These are phyloP conservation scores for Hirudo medicinalis DNA, from an alignment of 1,140 invertebrate species.

Conservation along the genomic window DNA sequence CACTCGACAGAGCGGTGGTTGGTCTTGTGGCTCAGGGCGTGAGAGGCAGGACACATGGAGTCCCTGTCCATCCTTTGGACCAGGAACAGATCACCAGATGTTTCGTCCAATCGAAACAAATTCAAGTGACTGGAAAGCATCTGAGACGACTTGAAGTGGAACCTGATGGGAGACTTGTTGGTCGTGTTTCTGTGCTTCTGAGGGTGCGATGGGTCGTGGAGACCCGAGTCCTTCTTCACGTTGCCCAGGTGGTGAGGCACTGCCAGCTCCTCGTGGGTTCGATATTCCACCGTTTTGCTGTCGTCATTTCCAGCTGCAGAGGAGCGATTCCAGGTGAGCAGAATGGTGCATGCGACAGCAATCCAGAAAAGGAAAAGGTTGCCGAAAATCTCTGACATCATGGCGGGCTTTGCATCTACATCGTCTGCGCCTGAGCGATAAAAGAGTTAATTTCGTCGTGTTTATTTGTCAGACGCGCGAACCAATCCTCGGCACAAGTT, in stretches of 20 bases:
- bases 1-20: background rate
- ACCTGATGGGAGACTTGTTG: background rate
- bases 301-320: no score
- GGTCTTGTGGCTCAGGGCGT: background rate
- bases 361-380: no score
- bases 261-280: conserved; percentile 8
- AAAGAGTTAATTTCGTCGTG: no score
- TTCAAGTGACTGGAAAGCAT: background rate
- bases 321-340: no score
- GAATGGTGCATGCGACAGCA: no score
- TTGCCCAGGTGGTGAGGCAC: conserved; percentile 46
- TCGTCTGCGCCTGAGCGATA: no score
- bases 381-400: no score
- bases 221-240: conserved; percentile 11
- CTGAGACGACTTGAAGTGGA: background rate
- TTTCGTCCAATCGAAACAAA: conserved; percentile 1
- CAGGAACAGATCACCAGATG: background rate
- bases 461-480: no score
- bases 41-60: background rate
- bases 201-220: background rate
- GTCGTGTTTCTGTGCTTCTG: background rate
- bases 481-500: no score
- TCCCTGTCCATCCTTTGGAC: conserved; percentile 7
- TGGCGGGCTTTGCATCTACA: no score
- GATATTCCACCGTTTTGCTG: conserved; percentile 9